Conservation (phyloP, 1,140 invertebrate species). For the Gerris buenoi region DNA sequence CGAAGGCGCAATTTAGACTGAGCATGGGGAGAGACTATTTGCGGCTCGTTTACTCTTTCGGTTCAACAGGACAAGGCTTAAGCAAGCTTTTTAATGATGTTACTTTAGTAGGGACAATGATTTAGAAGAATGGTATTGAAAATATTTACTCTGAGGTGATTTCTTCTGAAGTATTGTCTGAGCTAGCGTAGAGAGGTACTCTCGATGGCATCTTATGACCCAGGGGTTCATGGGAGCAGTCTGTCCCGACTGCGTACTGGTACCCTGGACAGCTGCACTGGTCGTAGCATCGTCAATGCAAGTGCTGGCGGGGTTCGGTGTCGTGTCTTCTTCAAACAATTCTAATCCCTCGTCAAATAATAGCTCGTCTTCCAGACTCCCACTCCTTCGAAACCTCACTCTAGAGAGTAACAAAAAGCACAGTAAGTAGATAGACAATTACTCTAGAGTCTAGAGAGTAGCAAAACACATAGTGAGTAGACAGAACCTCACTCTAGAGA, state of each 20-base stretch:
- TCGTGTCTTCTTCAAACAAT: conserved; percentile 25
- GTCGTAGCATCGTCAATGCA: not conserved
- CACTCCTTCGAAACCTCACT: conserved; percentile 29
- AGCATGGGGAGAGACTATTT: no score
- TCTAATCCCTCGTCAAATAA: conserved; percentile 30
- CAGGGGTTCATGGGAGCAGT: conserved; percentile 35
- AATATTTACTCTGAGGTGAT: conserved; percentile 15
- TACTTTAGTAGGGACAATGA: no score
- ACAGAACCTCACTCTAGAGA: no score
- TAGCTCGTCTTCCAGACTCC: conserved; percentile 28
- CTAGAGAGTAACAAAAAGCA: no score
- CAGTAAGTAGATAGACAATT: no score
- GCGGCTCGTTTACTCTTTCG: no score
- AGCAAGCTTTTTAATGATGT: no score
- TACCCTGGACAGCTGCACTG: not conserved
- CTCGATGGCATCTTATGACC: conserved; percentile 39
- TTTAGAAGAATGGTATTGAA: no score
- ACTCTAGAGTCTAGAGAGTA: no score
- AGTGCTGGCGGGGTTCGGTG: conserved; percentile 11
- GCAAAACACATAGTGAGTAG: no score
- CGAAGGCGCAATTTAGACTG: no score
- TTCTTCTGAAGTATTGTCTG: conserved; percentile 5
- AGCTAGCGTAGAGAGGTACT: conserved; percentile 23
- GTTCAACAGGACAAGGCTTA: no score
- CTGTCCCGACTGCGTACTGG: not conserved